These are phyloP conservation scores for Eurystomus gularis DNA, from an alignment of 2,113 vertebrate genomes.

Conservation along the genomic window DNA sequence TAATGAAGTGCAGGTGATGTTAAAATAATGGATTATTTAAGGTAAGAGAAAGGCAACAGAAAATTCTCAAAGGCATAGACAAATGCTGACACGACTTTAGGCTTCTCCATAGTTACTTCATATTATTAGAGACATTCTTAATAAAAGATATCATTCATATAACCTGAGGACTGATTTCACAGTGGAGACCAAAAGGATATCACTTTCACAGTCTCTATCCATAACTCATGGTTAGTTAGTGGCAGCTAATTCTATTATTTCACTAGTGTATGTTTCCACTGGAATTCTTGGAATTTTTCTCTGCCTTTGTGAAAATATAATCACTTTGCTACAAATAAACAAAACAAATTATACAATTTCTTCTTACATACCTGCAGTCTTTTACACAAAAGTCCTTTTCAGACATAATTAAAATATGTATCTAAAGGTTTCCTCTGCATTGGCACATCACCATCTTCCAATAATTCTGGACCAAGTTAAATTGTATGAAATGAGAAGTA, in stretches of 20 bases:
- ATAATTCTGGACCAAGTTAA: not conserved
- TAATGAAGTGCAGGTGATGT: conserved; percentile 52
- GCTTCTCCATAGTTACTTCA: not conserved
- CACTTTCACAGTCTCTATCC: not conserved
- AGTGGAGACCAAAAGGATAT: conserved; percentile 25
- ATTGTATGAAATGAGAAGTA: not conserved
- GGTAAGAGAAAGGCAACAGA: not conserved
- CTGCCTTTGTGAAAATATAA: not conserved
- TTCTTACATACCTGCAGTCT: not conserved
- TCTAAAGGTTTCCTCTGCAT: not conserved
- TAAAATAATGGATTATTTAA: conserved; percentile 47
- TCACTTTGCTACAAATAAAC: not conserved
- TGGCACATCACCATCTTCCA: not conserved
- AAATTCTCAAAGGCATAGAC: conserved; percentile 8
- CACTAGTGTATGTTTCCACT: not conserved
- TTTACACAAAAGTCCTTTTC: not conserved
- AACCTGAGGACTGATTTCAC: conserved; percentile 61
- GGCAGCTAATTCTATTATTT: not conserved
- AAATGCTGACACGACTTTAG: not conserved
- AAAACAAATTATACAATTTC: not conserved
- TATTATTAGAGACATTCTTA: conserved; percentile 39
- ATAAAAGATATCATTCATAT: conserved; percentile 50
- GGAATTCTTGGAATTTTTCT: not conserved
- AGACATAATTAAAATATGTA: not conserved
- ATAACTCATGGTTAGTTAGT: conserved; percentile 3